These are phyloP conservation scores for Cosmia trapezina DNA, from an alignment of 2,888 invertebrate species.

Conservation along the genomic window DNA sequence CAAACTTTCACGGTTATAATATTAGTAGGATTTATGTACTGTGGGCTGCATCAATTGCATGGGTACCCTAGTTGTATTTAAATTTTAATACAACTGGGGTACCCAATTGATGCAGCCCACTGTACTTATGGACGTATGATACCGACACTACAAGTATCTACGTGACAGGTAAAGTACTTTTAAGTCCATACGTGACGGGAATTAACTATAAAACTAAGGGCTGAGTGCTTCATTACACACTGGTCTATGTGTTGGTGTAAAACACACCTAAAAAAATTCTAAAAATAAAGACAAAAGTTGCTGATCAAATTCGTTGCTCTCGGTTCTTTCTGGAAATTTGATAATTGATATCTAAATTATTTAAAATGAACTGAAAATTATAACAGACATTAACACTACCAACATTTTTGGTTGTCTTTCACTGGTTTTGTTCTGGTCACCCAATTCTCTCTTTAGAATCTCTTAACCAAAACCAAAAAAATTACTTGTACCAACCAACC, in stretches of 20 bases:
- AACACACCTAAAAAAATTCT: not conserved
- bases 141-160: slow-evolving; percentile 7
- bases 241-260: not conserved
- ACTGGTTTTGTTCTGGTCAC: not conserved
- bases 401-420: too few relatives aligned
- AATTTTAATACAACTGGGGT: too few relatives aligned
- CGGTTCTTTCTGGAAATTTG: not conserved
- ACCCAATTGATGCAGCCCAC: too few relatives aligned
- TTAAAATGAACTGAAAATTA: too few relatives aligned
- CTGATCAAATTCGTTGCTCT: not conserved
- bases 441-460: not conserved
- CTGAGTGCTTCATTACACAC: slow-evolving; percentile 24
- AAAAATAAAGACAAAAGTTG: not conserved
- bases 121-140: too few relatives aligned
- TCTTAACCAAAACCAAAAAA: not conserved
- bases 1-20: too few relatives aligned
- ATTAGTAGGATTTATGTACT: too few relatives aligned
- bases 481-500: slow-evolving; percentile 4
- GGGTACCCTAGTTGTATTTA: too few relatives aligned
- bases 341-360: not conserved
- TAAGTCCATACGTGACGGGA: slow-evolving; percentile 47
- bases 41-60: too few relatives aligned
- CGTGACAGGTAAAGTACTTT: slow-evolving; percentile 46
- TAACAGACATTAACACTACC: not conserved
- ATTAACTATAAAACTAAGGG: slow-evolving; percentile 56